Conservation (phyloP, 2,888 invertebrate species). For the Hipparchia semele region DNA sequence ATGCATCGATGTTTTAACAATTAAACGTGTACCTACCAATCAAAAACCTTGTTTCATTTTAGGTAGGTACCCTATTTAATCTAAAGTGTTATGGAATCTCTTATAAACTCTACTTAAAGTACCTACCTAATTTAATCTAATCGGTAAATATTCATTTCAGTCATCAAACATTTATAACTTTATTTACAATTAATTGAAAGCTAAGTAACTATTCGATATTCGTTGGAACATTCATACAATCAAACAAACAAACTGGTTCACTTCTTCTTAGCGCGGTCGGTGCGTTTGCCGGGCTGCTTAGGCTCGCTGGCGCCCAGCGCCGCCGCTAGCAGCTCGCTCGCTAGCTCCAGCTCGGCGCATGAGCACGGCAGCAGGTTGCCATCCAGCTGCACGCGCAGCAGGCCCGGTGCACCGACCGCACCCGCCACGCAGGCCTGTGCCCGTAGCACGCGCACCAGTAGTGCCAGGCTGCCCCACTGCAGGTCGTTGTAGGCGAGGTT, state of each 20-base stretch:
- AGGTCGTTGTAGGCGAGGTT: conserved; percentile 9
- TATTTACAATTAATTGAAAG: too few relatives aligned
- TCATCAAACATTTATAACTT: too few relatives aligned
- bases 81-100: neutral
- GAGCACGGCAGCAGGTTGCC: neutral
- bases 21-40: neutral
- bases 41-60: neutral
- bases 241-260: neutral
- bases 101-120: neutral
- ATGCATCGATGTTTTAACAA: neutral
- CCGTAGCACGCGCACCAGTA: neutral
- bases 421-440: neutral
- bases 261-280: neutral
- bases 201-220: too few relatives aligned
- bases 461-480: neutral
- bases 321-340: neutral
- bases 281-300: neutral
- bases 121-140: too few relatives aligned
- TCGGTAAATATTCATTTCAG: too few relatives aligned
- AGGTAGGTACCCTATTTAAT: neutral
- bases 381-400: conserved; percentile 7
- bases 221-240: too few relatives aligned
- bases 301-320: neutral
- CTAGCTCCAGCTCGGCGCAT: neutral
- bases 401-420: neutral